Evolutionary conservation across 2,888 invertebrate species (phyloP).

Genomic region (Drosophila colorata): DNA sequence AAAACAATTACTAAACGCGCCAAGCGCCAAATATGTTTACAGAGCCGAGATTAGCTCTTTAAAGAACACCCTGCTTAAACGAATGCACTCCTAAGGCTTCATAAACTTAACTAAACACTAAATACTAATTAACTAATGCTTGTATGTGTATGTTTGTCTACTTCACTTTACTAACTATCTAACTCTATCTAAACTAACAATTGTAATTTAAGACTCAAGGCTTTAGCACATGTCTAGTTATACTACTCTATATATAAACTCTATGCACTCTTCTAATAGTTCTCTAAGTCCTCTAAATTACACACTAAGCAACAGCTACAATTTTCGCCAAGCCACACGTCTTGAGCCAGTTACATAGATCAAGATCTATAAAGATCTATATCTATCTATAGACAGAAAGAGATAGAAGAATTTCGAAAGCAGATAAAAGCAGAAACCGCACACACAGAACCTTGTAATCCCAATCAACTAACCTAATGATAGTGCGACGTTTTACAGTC

Average conservation of each 20-base stretch:
- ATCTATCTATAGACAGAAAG: conserved; percentile 20
- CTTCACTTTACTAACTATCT: conserved; percentile 47
- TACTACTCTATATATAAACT: conserved; percentile 21
- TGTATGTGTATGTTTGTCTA: conserved; percentile 70
- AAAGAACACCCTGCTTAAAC: conserved; percentile 33
- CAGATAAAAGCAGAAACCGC: conserved; percentile 78
- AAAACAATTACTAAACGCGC: conserved; percentile 26
- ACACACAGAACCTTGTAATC: conserved; percentile 86
- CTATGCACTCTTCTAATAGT: conserved; percentile 45
- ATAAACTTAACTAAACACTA: conserved; percentile 36
- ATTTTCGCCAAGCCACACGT: conserved; percentile 19
- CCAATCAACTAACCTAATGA: conserved; percentile 86
- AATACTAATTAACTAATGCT: conserved; percentile 41
- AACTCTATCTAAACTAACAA: conserved; percentile 33
- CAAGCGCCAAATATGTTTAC: conserved; percentile 25
- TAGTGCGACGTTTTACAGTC: conserved; percentile 93
- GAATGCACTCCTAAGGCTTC: conserved; percentile 51
- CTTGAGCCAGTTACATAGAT: conserved; percentile 39
- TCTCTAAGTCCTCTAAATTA: conserved; percentile 32
- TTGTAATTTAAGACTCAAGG: conserved; percentile 36
- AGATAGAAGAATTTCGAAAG: conserved; percentile 42
- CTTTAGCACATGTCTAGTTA: conserved; percentile 46
- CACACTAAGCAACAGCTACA: conserved; percentile 25
- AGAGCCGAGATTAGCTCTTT: conserved; percentile 23
- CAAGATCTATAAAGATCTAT: conserved; percentile 12